Evolutionary conservation across 2,888 invertebrate species (phyloP).

Genomic region (Dicyrtomina minuta): DNA sequence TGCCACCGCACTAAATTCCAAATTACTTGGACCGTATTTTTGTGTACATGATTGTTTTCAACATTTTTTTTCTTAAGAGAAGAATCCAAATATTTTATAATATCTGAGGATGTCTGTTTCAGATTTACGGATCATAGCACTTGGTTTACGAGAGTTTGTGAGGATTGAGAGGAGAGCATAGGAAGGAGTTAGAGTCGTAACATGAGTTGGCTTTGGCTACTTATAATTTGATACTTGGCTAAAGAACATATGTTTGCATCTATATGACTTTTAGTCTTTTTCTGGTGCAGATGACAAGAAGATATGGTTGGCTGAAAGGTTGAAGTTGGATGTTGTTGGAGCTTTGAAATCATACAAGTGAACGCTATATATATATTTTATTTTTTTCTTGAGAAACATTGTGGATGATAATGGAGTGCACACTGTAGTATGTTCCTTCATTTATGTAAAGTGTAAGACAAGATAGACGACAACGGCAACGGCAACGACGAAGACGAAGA

Average conservation of each 20-base stretch:
- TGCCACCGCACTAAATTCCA: no score
- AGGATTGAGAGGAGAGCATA: not conserved
- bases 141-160: not conserved
- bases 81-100: not conserved
- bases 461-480: no score
- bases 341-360: not conserved
- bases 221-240: constrained; percentile 22
- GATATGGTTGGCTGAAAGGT: constrained; percentile 23
- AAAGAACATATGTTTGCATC: constrained; percentile 22
- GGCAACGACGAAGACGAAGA: not conserved
- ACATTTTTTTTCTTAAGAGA: no score
- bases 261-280: constrained; percentile 18
- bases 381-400: no score
- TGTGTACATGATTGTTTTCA: no score
- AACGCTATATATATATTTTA: not conserved
- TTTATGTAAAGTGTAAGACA: no score
- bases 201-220: constrained; percentile 6
- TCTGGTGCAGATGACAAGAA: constrained; percentile 21
- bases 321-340: no score
- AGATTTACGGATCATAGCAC: no score
- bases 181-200: not conserved
- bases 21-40: no score
- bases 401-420: constrained; percentile 20
- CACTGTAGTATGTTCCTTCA: not conserved
- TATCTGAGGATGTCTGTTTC: not conserved